Evolutionary conservation across 2,797 vertebrate species (phyloP), one percentile per base, ranked within the genome.

Genomic region (Limosa lapponica): DNA sequence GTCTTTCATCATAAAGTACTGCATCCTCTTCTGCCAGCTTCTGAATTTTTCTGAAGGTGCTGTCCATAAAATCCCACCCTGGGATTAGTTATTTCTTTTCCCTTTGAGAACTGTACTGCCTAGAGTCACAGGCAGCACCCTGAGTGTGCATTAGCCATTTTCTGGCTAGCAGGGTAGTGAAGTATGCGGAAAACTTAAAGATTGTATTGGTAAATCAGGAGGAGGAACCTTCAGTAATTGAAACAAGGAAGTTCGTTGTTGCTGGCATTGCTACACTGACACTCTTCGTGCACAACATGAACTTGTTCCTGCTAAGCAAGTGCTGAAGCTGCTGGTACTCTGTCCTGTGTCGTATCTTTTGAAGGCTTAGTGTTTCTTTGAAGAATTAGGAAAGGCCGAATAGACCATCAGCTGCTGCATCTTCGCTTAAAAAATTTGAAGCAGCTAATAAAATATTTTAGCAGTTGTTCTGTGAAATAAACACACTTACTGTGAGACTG

Each of bases 211-310:
- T 94, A 94, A 93, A 78, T 86, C 2, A 0, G 43, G 41, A 94
- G 89, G 93, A 95, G 89, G 91, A 96, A 90, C 87, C 24, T 32
- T 52, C 44, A 57, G 77, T 87, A 86, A 66, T 88, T 87, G 86
- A 93, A 97, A 95, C 82, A 64, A 93, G 96, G 94, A 96, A 95
- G 95, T 90, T 88, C 0, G 9, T 83, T 88, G 69, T 83, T 95
- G 70, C 91, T 82, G 66, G 82, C 52, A 24, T 91, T 95, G 91
- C 93, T 85, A 82, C 88, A 91, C 59, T 90, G 80, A 88, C 52
- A 4, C 37, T 87, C 30, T 49, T 93, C 22, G 7, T 58, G 66
- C 73, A 66, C 44, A 55, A 16, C 51, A 51, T 79, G 75, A 28
- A 52, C 86, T 94, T 81, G 48, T 67, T 87, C 59, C 51, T 16